These are phyloP conservation scores for Antigone vipio DNA, from an alignment of 2,113 vertebrate genomes.

Conservation along the genomic window DNA sequence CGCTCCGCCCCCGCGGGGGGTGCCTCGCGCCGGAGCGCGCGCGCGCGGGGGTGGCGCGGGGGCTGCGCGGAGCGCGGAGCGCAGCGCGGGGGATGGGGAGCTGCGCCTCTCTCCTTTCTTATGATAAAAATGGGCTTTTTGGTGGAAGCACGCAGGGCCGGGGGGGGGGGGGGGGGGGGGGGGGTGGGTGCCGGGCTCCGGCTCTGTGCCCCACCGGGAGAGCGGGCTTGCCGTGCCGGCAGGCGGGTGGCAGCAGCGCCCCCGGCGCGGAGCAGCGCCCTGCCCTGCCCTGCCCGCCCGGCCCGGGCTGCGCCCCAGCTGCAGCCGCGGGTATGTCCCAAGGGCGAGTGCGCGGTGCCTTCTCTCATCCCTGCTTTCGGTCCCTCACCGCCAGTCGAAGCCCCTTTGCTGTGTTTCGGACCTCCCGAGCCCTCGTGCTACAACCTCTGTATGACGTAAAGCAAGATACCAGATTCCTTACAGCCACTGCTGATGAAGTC, in stretches of 20 bases:
- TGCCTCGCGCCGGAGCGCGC: background rate
- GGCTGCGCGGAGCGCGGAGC: too few species aligned
- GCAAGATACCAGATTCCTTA: background rate
- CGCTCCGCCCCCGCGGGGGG: background rate
- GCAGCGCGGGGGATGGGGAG: too few species aligned
- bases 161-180: too few species aligned
- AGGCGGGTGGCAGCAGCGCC: background rate
- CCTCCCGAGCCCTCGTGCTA: background rate
- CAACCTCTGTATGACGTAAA: fast-evolving
- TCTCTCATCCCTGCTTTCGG: too few species aligned
- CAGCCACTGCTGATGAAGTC: background rate
- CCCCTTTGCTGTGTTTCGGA: too few species aligned
- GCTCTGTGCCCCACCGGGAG: background rate
- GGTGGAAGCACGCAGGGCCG: background rate
- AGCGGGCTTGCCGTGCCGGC: background rate
- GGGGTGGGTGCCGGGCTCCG: background rate
- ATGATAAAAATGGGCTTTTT: background rate
- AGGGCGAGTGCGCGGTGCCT: background rate
- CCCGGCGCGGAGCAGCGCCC: too few species aligned
- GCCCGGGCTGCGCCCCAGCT: background rate
- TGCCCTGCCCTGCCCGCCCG: too few species aligned
- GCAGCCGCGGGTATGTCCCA: background rate
- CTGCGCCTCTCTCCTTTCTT: background rate
- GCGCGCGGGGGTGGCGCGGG: background rate
- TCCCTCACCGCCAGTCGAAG: background rate